Evolutionary conservation across 2,797 vertebrate species (phyloP), one percentile per base, ranked within the genome.

Genomic region (Arnoldichthys spilopterus): DNA sequence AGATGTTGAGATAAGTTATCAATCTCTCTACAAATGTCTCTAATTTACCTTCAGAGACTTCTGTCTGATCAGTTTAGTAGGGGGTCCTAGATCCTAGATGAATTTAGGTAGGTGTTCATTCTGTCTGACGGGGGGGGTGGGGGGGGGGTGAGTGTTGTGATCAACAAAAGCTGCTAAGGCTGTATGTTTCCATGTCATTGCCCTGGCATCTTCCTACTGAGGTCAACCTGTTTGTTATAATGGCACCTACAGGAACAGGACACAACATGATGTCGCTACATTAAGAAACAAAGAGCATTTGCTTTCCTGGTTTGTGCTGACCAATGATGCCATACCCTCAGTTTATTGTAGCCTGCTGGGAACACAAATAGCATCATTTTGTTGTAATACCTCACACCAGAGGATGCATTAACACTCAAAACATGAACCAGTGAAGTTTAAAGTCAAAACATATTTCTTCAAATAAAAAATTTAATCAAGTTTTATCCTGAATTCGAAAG

Each of bases 81-180:
- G 71, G 63, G 64, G 22, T 37, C 30, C 70, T 64, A 28, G 74
- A 69, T 43, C 34, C 76, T 47, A 71, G 66, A 71, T 71, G 28
- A 15, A 51, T 30, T 20, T 13, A 43, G 28, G 43, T 66, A 47
- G 37, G 59, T n/a, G 43, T 3, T 37, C 8, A 37, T 37, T 37
- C 8, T 61, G 40, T 58, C n/a, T n/a, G n/a, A n/a, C n/a, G n/a
- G n/a, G n/a, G n/a, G n/a, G n/a, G n/a, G n/a, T n/a, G n/a, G n/a
- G n/a, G n/a, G n/a, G n/a, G n/a, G n/a, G n/a, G n/a, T n/a, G n/a
- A n/a, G n/a, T n/a, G n/a, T n/a, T n/a, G n/a, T n/a, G 72, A 79
- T 79, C 81, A 83, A 76, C 75, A 43, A 74, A n/a, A 45, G 26
- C 43, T 67, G 56, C 0, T 4, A 67, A 37, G 53, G 32, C 24